Conservation (phyloP, 2,797 vertebrate species). For the Acanthurus lineatus region DNA sequence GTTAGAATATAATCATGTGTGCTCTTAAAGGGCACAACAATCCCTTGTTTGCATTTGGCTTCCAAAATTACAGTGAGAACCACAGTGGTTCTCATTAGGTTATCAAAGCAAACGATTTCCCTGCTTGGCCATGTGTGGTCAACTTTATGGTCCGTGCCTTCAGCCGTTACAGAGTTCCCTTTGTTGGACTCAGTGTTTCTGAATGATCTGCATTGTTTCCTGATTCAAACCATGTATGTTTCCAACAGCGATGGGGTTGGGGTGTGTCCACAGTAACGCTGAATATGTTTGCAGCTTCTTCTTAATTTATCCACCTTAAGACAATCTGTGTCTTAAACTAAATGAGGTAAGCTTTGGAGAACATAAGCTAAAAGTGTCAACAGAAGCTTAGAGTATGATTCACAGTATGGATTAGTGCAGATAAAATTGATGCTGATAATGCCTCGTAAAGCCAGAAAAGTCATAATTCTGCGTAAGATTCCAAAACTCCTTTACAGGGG, state of each 20-base stretch:
- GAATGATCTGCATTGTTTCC: conserved; percentile 64
- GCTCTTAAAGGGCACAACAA: neutral
- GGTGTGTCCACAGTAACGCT: neutral
- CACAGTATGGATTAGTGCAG: neutral
- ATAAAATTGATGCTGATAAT: neutral
- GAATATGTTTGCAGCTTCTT: neutral
- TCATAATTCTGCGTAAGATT: conserved; percentile 3
- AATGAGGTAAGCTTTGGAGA: neutral
- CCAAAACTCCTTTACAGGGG: conserved; percentile 11
- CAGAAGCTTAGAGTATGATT: conserved; percentile 3
- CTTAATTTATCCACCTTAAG: neutral
- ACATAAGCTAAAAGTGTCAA: neutral
- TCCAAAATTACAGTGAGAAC: neutral
- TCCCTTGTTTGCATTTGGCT: neutral
- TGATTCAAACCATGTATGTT: conserved; percentile 22
- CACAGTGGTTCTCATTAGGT: conserved; percentile 28
- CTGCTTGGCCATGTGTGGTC: conserved; percentile 1
- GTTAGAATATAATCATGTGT: neutral
- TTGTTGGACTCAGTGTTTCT: conserved; percentile 41
- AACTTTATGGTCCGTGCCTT: conserved; percentile 15
- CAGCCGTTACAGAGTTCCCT: conserved; percentile 31
- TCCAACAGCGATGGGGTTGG: conserved; percentile 1
- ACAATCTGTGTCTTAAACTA: neutral
- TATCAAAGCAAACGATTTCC: conserved; percentile 39
- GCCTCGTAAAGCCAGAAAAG: neutral